phyloP scores from a whole-genome alignment of 2,797 vertebrate genomes.

The Crypturellus tataupa region DNA sequence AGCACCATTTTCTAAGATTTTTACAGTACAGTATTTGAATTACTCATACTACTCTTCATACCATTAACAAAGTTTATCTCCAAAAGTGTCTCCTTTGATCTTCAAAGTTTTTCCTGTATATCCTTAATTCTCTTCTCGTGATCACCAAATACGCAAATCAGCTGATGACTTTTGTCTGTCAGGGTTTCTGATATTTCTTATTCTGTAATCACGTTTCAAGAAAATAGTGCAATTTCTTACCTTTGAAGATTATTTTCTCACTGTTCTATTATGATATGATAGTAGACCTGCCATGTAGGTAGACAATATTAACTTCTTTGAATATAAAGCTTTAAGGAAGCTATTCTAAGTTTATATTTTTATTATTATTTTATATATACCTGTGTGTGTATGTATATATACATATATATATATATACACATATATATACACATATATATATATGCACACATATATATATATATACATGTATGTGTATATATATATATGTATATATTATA shows the following conservation, averaged over 20 bases:
- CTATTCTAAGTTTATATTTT: background rate
- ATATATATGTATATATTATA: no score
- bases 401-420: no score
- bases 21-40: background rate
- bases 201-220: background rate
- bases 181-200: background rate
- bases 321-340: slow-evolving; percentile 1
- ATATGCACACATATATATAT: no score
- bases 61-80: background rate
- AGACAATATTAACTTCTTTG: background rate
- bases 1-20: background rate
- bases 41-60: background rate
- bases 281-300: background rate
- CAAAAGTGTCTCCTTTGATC: background rate
- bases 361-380: no score
- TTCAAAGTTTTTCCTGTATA: background rate
- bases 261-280: background rate
- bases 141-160: background rate
- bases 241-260: background rate
- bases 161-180: background rate
- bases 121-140: background rate
- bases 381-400: no score
- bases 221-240: background rate
- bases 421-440: no score
- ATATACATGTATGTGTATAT: no score